Conservation (phyloP, 1,140 invertebrate species). For the Drosophila baimaii region DNA sequence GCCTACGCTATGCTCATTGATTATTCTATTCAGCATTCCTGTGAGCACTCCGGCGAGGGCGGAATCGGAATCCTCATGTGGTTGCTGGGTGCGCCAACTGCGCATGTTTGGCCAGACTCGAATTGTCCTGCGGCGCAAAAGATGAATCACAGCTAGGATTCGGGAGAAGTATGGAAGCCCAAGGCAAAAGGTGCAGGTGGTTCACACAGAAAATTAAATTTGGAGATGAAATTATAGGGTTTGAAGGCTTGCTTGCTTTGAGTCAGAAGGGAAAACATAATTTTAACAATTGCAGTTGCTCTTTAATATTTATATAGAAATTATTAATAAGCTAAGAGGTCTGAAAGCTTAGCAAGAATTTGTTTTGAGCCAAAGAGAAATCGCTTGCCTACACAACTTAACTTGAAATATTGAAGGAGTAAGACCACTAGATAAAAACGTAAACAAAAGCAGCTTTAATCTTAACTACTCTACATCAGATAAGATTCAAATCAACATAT, state of each 20-base stretch:
- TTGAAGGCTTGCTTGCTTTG: background rate
- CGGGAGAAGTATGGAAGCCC: background rate
- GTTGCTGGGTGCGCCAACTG: conserved; percentile 46
- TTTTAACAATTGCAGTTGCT: background rate
- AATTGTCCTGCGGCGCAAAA: conserved; percentile 52
- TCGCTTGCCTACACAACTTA: background rate
- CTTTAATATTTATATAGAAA: background rate
- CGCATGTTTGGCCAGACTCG: conserved; percentile 48
- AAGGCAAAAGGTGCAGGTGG: background rate
- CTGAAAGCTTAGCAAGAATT: background rate
- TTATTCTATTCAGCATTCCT: conserved; percentile 66
- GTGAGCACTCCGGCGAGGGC: conserved; percentile 34
- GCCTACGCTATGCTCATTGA: conserved; percentile 66
- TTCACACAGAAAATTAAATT: background rate
- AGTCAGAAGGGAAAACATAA: background rate
- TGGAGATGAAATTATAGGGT: background rate
- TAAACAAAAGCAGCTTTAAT: background rate
- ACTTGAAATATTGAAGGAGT: background rate
- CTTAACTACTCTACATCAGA: background rate
- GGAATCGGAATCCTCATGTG: conserved; percentile 52
- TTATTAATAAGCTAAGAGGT: background rate
- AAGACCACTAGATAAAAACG: too few species aligned
- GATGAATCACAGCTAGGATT: conserved; percentile 58
- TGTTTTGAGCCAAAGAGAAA: background rate
- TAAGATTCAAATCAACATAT: too few species aligned